Evolutionary conservation across 2,113 vertebrate species (phyloP).

Genomic region (Mesitornis unicolor): DNA sequence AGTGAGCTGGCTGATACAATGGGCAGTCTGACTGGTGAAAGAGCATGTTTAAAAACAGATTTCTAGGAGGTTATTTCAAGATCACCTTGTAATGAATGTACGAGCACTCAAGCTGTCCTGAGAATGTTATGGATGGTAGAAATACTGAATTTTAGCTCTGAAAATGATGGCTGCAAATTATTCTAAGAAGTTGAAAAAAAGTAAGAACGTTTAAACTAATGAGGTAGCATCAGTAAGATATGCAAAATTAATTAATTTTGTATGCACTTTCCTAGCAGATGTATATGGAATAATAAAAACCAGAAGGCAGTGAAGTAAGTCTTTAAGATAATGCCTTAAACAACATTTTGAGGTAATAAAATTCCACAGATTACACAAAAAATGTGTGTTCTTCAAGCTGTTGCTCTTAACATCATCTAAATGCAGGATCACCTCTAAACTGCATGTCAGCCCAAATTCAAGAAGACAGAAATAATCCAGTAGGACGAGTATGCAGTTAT

Average conservation of each 20-base stretch:
- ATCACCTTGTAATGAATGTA: background rate
- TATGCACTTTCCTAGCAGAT: background rate
- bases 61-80: background rate
- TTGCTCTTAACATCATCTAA: background rate
- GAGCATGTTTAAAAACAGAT: background rate
- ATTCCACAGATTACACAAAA: background rate
- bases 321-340: background rate
- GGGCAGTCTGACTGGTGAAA: background rate
- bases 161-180: background rate
- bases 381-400: background rate
- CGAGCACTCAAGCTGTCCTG: background rate
- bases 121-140: background rate
- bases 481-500: background rate
- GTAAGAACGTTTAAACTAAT: background rate
- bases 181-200: background rate
- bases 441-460: background rate
- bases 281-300: slow-evolving; percentile 15
- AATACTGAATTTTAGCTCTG: background rate
- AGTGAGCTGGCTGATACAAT: background rate
- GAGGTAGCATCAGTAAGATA: background rate
- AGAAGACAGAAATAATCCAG: background rate
- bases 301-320: slow-evolving; percentile 15
- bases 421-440: background rate
- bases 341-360: background rate
- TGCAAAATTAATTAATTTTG: background rate